Conservation (phyloP, 2,888 invertebrate species). For the Allygus modestus region DNA sequence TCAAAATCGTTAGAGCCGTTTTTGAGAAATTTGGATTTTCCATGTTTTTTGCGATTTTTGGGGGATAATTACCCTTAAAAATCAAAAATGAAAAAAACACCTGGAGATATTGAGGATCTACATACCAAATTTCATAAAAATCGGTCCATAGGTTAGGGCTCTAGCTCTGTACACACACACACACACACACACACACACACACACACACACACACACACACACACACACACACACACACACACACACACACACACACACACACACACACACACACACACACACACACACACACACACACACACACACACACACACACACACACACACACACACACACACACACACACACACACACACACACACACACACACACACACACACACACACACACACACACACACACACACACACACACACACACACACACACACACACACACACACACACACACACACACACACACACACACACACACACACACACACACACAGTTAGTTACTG, state of each 20-base stretch:
- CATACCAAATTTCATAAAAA: no score
- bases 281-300: slow-evolving; percentile 60
- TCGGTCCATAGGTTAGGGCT: no score
- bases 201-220: slow-evolving; percentile 60
- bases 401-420: slow-evolving; percentile 58
- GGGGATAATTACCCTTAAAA: no score
- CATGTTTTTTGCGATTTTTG: no score
- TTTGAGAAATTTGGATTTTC: no score
- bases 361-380: slow-evolving; percentile 57
- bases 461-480: slow-evolving; percentile 59
- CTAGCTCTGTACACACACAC: no score
- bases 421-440: slow-evolving; percentile 58
- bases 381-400: slow-evolving; percentile 59
- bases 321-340: slow-evolving; percentile 59
- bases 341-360: slow-evolving; percentile 60
- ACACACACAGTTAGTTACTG: no score
- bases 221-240: slow-evolving; percentile 51
- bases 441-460: slow-evolving; percentile 59
- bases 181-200: slow-evolving; percentile 60
- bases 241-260: slow-evolving; percentile 58
- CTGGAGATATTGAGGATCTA: no score
- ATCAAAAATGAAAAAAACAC: no score
- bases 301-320: slow-evolving; percentile 60
- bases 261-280: slow-evolving; percentile 60
- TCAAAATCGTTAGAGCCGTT: no score